Base-by-base conservation (phyloP, 92 coral and sea anemone genomes). In the Diadumene lineata region DNA sequence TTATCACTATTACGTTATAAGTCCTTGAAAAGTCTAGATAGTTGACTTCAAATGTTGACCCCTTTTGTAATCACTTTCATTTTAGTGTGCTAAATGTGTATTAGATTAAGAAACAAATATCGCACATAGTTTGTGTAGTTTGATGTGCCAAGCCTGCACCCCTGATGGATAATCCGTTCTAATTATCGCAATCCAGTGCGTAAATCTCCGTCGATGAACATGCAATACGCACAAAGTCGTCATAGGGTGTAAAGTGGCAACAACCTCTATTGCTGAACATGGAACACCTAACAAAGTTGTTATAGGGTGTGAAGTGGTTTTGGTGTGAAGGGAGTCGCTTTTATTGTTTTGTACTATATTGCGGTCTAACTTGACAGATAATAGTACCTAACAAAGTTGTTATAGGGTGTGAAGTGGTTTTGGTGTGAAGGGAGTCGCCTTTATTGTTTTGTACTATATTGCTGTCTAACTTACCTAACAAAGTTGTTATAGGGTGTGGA, bases 151-250 rank as follows among this genome's bases (percentile, higher is more conserved):
- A 60, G 32, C 30, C 24, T 48, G 13, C 29, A 44, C 75, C 64
- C 75, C 75, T 70, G 64, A 27, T 30, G 75, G 33, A 11, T 21
- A 50, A 31, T 53, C 48, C 64, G 30, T 70, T 25, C 32, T 70
- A 28, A 50, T 31, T 26, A 34, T 13, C 27, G 31, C 75, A 38
- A 30, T 43, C 56, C 17, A 69, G 25, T 48, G 50, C 50, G 55
- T 23, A 43, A 67, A 58, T 23, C 18, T 23, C 43, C 17, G 19
- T 43, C 7, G 68, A n/a, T 28, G 7, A 62, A 18, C 68, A 62
- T 43, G 68, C 68, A 62, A 62, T 62, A 38, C 2, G 31, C 68
- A 29, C 60, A 53, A 53, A 53, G n/a, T 53, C n/a, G 25, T 60
- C 32, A 23, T 60, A 23, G 7, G 32, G 13, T 23, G 65, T 60